phyloP scores from a whole-genome alignment of 2,797 vertebrate genomes.

The Huso huso region DNA sequence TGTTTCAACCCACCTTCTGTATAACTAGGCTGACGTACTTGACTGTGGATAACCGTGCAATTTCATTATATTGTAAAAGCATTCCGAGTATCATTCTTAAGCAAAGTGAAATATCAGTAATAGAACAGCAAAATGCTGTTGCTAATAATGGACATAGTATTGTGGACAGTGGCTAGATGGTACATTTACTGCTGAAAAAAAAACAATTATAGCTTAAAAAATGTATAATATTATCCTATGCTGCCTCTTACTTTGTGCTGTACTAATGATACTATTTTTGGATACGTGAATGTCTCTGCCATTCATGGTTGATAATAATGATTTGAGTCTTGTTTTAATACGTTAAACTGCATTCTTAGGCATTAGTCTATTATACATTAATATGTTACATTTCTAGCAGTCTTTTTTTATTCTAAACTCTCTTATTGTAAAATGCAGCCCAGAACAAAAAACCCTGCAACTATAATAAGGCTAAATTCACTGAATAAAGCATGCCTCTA shows the following conservation, averaged over 20 bases:
- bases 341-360: not conserved
- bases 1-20: no score
- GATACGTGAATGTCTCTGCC: no score
- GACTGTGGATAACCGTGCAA: no score
- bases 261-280: not conserved
- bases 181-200: not conserved
- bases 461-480: constrained; percentile 31
- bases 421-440: not conserved
- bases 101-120: not conserved
- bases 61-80: no score
- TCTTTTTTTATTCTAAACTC: not conserved
- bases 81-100: not conserved
- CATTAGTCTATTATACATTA: not conserved
- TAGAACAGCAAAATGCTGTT: not conserved
- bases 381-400: not conserved
- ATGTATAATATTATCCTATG: not conserved
- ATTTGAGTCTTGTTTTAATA: no score
- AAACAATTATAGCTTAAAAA: not conserved
- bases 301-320: no score
- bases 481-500: constrained; percentile 61
- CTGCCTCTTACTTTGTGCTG: not conserved
- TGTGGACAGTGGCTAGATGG: not conserved
- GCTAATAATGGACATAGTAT: not conserved
- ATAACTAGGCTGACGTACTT: no score
- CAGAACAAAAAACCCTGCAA: constrained; percentile 31